A percentile compares a stretch with the other conserved stretches of the same genome.
Evolutionary conservation across 2,888 invertebrate genomes (phyloP).

Genomic region (Hymenopus coronatus): DNA sequence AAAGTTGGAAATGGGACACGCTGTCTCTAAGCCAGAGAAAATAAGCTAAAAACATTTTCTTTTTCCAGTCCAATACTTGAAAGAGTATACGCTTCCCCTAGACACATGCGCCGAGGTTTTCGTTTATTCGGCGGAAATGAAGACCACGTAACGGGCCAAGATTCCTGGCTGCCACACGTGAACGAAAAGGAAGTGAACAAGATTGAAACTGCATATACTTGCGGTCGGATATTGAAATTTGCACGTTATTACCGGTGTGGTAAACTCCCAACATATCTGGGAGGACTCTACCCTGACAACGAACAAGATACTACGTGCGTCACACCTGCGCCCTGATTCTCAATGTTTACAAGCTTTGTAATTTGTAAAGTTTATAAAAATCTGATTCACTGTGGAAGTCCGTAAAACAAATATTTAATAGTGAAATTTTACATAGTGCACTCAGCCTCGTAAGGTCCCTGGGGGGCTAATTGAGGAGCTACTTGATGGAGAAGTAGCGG

Average conservation of each 20-base stretch:
- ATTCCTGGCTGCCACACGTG: neutral
- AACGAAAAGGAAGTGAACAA: neutral
- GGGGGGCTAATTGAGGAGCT: no score
- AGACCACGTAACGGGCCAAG: neutral
- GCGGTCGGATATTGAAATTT: slow-evolving; percentile 12
- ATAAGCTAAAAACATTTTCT: neutral
- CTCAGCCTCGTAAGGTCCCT: no score
- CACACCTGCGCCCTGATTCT: no score
- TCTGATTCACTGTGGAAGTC: no score
- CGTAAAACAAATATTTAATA: no score
- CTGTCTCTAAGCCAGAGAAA: neutral
- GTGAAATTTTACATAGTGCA: no score
- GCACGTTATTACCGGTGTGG: neutral
- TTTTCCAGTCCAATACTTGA: neutral
- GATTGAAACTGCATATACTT: slow-evolving; percentile 5
- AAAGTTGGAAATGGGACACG: neutral
- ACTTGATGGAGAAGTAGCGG: no score
- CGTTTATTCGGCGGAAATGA: slow-evolving; percentile 13
- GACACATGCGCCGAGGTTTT: neutral
- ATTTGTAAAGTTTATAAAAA: no score
- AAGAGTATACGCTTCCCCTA: neutral
- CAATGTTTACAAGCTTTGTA: no score
- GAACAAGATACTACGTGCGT: no score
- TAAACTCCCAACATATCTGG: neutral
- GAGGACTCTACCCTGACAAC: no score